These are phyloP conservation scores for Gallinago paraguaiae DNA, from an alignment of 2,113 vertebrate species.

Conservation along the genomic window DNA sequence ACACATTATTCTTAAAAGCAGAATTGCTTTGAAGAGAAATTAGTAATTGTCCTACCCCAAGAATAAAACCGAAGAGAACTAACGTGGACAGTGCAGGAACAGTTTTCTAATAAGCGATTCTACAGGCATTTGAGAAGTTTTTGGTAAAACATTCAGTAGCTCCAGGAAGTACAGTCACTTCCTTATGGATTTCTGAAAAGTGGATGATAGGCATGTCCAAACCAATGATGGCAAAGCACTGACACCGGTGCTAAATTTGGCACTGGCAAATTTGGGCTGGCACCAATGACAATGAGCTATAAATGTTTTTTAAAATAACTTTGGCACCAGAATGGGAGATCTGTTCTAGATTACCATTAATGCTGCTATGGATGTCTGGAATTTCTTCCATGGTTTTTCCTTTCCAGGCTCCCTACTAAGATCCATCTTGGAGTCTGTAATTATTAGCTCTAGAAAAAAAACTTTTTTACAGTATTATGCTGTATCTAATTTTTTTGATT, in stretches of 20 bases:
- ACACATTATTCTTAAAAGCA: neutral
- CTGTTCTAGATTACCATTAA: conserved; percentile 1
- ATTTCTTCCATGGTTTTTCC: neutral
- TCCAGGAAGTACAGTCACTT: neutral
- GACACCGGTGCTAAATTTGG: neutral
- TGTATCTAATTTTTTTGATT: neutral
- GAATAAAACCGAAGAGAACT: neutral
- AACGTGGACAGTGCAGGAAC: neutral
- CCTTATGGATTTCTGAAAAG: neutral
- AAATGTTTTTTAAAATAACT: conserved; percentile 3
- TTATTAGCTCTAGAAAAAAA: neutral
- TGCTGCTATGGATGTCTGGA: neutral
- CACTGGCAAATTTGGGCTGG: neutral
- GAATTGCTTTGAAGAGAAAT: neutral
- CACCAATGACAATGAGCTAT: neutral
- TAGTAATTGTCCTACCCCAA: neutral
- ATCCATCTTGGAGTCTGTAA: neutral
- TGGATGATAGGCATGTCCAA: neutral
- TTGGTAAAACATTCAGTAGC: neutral
- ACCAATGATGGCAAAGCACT: neutral
- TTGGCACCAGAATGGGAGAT: neutral
- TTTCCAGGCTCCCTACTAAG: neutral
- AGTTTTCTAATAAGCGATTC: neutral
- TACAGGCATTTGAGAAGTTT: neutral
- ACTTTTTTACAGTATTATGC: neutral